These are phyloP conservation scores for Diaperis boleti DNA, from an alignment of 2,888 invertebrate species.

Conservation along the genomic window DNA sequence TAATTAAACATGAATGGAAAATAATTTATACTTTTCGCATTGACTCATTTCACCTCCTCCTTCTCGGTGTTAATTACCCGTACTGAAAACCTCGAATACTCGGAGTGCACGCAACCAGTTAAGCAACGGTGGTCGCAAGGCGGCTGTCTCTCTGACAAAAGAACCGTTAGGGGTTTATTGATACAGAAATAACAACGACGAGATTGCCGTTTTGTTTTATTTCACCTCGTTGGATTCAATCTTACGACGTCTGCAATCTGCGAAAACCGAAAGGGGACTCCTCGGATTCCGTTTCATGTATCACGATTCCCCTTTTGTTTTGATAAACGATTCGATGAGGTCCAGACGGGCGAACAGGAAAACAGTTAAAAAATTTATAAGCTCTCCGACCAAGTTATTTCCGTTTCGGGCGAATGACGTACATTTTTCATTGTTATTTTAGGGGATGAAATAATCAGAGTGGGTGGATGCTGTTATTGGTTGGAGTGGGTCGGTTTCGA, in stretches of 20 bases:
- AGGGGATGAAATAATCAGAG: not conserved
- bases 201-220: slow-evolving; percentile 44
- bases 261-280: slow-evolving; percentile 18
- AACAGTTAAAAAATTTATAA: slow-evolving; percentile 28
- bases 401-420: slow-evolving; percentile 11
- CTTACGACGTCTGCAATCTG: slow-evolving; percentile 34
- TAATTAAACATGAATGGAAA: slow-evolving; percentile 6
- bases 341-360: slow-evolving; percentile 24
- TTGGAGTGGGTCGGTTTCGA: no score
- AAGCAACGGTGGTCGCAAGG: slow-evolving; percentile 32
- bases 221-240: slow-evolving; percentile 49
- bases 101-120: slow-evolving; percentile 30
- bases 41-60: not conserved
- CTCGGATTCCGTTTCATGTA: slow-evolving; percentile 11
- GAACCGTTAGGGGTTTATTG: slow-evolving; percentile 14
- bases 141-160: not conserved
- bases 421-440: slow-evolving; percentile 8
- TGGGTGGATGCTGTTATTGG: no score
- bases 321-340: slow-evolving; percentile 34
- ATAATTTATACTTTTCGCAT: not conserved
- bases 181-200: slow-evolving; percentile 35
- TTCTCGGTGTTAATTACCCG: slow-evolving; percentile 1
- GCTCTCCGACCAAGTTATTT: slow-evolving; percentile 9
- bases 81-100: not conserved
- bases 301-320: slow-evolving; percentile 29